Evolutionary conservation across 2,888 invertebrate genomes (phyloP), one percentile per base, ranked within the genome.

Genomic region (Mycogona germanica): DNA sequence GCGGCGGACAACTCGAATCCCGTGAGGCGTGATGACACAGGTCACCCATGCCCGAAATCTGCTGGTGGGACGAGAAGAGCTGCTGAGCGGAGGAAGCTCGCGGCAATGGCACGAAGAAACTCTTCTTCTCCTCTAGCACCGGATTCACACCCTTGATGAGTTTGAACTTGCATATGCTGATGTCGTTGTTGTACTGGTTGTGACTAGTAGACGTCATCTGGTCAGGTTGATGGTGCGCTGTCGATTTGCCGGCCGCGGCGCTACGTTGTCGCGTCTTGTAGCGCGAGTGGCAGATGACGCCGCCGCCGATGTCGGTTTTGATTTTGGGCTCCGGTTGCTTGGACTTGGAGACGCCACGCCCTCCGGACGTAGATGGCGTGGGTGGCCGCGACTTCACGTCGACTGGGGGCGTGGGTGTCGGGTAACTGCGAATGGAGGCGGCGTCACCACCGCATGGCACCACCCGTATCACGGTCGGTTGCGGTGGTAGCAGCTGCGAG

Each of bases 71-170:
- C n/a, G n/a, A n/a, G n/a, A n/a, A n/a, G n/a, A n/a, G n/a, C 9
- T 19, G 19, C 17, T 41, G 42, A 14, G 42, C 9, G 6, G 6
- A 9, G 9, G 49, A 37, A 6, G 19, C 7, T 49, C 35, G 12
- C 1, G 54, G 54, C 19, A 57, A 23, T 28, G 57, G 55, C 14
- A 91, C 87, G 0, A 87, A 87, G 0, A 91, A 74, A 80, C 88
- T 88, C 69, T 91, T 91, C 71, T 91, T 91, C 65, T 91, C 89
- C 66, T 91, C 87, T 46, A 91, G 67, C 55, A 82, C 82, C 0
- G 91, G 91, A 60, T 87, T 87, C 0, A 87, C 86, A 0, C 91
- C 91, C 0, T 89, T 89, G 0, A 88, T 89, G 67, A 91, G 89
- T 67, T 91, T 91, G 66, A 91, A 91, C 69, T 91, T 91, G 68